phyloP scores from a whole-genome alignment of 2,888 invertebrate genomes.

The Plagodis pulveraria region DNA sequence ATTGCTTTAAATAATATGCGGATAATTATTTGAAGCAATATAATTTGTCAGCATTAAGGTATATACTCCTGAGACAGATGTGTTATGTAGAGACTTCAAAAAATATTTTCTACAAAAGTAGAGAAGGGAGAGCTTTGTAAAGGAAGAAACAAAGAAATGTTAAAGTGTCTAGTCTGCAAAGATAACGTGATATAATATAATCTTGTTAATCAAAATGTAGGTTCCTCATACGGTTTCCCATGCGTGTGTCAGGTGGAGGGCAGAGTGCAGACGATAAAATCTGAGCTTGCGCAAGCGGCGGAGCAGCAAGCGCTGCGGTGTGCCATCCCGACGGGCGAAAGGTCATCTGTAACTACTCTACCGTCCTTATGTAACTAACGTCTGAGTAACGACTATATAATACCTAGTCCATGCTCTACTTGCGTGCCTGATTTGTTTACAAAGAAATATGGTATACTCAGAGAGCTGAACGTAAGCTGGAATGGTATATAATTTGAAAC shows the following conservation, averaged over 20 bases:
- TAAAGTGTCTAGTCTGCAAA: not conserved
- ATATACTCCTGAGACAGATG: no score
- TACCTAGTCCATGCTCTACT: conserved; percentile 42
- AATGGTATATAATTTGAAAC: no score
- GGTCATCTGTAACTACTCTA: conserved; percentile 57
- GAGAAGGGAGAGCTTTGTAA: no score
- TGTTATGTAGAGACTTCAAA: no score
- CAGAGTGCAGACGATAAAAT: conserved; percentile 58
- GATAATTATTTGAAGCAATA: no score
- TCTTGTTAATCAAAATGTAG: conserved; percentile 23
- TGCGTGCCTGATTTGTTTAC: conserved; percentile 30
- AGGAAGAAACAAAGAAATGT: not conserved
- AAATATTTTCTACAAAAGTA: no score
- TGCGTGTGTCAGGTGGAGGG: conserved; percentile 52
- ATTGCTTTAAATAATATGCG: no score
- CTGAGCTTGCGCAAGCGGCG: conserved; percentile 56
- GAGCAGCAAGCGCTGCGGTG: conserved; percentile 48
- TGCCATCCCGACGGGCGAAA: conserved; percentile 72
- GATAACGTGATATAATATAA: conserved; percentile 3
- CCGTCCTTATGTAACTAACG: conserved; percentile 54
- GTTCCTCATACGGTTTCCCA: conserved; percentile 35
- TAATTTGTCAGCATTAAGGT: no score
- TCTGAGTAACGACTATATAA: conserved; percentile 12
- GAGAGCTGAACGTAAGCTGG: no score
- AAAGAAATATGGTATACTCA: not conserved